A percentile compares a stretch with the other conserved stretches of the same genome.
Evolutionary conservation across 2,113 vertebrate species (phyloP).

Genomic region (Ivindomyrus marchei): DNA sequence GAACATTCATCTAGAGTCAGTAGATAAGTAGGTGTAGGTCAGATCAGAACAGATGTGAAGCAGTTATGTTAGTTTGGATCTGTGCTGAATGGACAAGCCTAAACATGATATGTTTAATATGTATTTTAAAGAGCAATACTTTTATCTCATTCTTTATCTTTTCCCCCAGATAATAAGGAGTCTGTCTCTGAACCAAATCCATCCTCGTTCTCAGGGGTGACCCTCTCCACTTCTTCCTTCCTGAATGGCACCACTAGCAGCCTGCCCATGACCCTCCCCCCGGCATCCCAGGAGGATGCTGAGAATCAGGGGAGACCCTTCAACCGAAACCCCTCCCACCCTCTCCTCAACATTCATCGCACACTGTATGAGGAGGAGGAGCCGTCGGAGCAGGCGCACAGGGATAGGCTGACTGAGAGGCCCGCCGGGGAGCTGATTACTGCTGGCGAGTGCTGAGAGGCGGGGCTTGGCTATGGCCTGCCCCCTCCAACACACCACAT

Average conservation of each 20-base stretch:
- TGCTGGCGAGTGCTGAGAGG: slow-evolving; percentile 62
- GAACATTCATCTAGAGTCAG: neutral
- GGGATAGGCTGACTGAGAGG: slow-evolving; percentile 54
- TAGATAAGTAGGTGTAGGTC: neutral
- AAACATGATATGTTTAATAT: neutral
- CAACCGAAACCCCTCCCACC: slow-evolving; percentile 53
- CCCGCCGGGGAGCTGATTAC: slow-evolving; percentile 59
- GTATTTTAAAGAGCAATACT: neutral
- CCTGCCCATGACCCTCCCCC: slow-evolving; percentile 43
- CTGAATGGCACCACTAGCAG: slow-evolving; percentile 58
- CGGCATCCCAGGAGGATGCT: slow-evolving; percentile 43
- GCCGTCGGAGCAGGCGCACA: slow-evolving; percentile 19
- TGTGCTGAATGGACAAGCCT: neutral
- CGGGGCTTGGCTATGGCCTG: neutral
- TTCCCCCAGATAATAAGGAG: slow-evolving; percentile 55
- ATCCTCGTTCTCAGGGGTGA: slow-evolving; percentile 53
- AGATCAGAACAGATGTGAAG: neutral
- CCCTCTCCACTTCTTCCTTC: slow-evolving; percentile 53
- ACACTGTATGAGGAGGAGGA: slow-evolving; percentile 62
- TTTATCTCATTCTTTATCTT: neutral
- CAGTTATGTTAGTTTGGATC: neutral
- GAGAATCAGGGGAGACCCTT: slow-evolving; percentile 45
- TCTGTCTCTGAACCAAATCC: slow-evolving; percentile 52
- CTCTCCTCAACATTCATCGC: slow-evolving; percentile 61
- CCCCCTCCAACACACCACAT: neutral